Evolutionary conservation across 2,797 vertebrate genomes (phyloP).

Genomic region (Moxostoma hubbsi): DNA sequence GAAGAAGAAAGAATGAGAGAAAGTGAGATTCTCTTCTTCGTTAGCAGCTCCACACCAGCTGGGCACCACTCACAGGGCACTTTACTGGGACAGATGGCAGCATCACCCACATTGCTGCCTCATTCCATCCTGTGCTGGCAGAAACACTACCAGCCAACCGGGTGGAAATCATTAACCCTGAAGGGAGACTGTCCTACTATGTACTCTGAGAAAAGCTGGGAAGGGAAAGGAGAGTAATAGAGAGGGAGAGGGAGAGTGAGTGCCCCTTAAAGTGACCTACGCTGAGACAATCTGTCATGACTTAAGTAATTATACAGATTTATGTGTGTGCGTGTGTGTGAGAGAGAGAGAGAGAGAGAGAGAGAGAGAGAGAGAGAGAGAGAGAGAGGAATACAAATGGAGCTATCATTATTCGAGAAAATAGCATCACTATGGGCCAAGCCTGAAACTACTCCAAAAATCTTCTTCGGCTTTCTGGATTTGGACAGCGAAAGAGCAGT

Average conservation of each 20-base stretch:
- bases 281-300: constrained; percentile 85
- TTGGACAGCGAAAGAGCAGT: too few species aligned
- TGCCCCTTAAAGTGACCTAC: constrained; percentile 76
- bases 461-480: too few species aligned
- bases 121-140: constrained; percentile 59
- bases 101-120: constrained; percentile 73
- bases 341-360: constrained; percentile 13
- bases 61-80: constrained; percentile 81
- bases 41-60: constrained; percentile 74
- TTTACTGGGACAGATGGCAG: constrained; percentile 84
- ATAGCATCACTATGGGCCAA: too few species aligned
- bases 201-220: constrained; percentile 45
- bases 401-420: not conserved
- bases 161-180: constrained; percentile 62
- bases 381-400: constrained; percentile 32
- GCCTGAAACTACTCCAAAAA: too few species aligned
- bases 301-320: constrained; percentile 81
- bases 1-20: constrained; percentile 1
- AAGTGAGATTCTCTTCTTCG: constrained; percentile 36
- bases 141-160: constrained; percentile 53
- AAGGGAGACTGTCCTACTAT: constrained; percentile 52
- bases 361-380: not conserved
- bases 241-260: constrained; percentile 38
- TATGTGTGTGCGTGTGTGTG: constrained; percentile 44
- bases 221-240: constrained; percentile 40